Percentiles rank a stretch among this genome's conserved stretches.
These are phyloP conservation scores for Epicampocera succincta DNA, from an alignment of 2,888 invertebrate genomes.

Conservation along the genomic window DNA sequence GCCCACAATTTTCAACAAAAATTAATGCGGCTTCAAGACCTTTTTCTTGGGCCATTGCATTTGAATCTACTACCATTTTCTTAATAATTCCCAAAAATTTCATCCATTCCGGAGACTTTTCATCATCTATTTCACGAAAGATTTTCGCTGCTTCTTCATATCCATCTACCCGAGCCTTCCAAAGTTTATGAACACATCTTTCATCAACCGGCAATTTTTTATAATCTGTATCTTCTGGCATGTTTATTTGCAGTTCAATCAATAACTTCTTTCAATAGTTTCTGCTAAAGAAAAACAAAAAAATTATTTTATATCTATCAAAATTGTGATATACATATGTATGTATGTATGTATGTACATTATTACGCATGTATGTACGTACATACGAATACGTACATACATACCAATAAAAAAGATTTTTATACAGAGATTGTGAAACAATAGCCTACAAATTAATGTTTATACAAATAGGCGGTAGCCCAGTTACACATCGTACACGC, in stretches of 20 bases:
- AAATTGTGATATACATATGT: too few species aligned
- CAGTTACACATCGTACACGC: too few species aligned
- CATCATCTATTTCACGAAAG: constrained; percentile 93
- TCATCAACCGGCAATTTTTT: constrained; percentile 94
- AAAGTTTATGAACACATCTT: constrained; percentile 94
- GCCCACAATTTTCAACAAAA: constrained; percentile 94
- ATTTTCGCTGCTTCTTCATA: constrained; percentile 96
- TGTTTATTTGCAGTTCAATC: constrained; percentile 78
- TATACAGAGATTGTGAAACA: too few species aligned
- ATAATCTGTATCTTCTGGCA: constrained; percentile 94
- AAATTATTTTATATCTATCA: too few species aligned
- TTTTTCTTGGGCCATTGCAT: constrained; percentile 97
- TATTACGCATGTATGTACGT: too few species aligned
- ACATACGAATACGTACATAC: too few species aligned
- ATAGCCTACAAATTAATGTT: too few species aligned
- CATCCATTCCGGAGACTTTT: constrained; percentile 96
- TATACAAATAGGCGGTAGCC: too few species aligned
- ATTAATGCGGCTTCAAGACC: constrained; percentile 95
- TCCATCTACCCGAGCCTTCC: constrained; percentile 97
- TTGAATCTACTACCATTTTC: constrained; percentile 96
- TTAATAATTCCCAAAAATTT: constrained; percentile 95
- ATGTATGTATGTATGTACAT: too few species aligned
- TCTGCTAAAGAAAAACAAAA: neutral
- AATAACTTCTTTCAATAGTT: neutral
- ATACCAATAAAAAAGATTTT: too few species aligned